phyloP scores from a whole-genome alignment of 1,140 invertebrate genomes.

The Heliothis virescens region DNA sequence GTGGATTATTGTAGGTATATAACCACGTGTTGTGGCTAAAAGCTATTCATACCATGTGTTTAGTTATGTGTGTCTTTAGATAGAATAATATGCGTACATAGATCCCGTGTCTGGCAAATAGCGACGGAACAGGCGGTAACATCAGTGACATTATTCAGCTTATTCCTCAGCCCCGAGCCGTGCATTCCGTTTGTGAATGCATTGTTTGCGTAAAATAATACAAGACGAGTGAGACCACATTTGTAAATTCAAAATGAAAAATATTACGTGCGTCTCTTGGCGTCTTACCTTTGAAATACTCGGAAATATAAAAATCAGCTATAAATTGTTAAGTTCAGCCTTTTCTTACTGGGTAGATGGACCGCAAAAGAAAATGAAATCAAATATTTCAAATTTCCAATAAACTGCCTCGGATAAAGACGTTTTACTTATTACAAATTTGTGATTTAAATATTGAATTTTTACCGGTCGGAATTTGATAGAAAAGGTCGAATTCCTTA shows the following conservation, averaged over 20 bases:
- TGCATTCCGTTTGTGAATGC: constrained; percentile 54
- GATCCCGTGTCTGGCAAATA: background rate
- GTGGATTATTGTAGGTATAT: background rate
- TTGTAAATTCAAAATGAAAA: constrained; percentile 14
- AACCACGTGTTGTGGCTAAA: background rate
- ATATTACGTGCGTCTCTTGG: background rate
- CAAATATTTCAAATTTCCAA: background rate
- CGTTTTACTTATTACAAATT: background rate
- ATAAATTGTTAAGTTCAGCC: no score
- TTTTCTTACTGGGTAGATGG: no score
- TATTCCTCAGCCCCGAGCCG: constrained; percentile 56
- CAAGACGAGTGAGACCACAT: background rate
- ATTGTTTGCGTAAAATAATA: constrained; percentile 54
- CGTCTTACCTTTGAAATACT: background rate
- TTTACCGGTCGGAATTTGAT: background rate
- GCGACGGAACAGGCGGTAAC: constrained; percentile 20
- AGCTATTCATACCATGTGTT: background rate
- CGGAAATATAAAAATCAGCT: background rate
- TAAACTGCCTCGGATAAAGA: constrained; percentile 1
- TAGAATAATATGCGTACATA: background rate
- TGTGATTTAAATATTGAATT: background rate
- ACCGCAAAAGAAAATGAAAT: background rate
- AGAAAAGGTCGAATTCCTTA: constrained; percentile 7
- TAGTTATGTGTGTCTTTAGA: background rate
- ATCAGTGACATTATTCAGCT: constrained; percentile 59